Percentiles rank a stretch among this genome's conserved stretches.
Conservation (phyloP, 2,888 invertebrate species). For the Baccha elongata region DNA sequence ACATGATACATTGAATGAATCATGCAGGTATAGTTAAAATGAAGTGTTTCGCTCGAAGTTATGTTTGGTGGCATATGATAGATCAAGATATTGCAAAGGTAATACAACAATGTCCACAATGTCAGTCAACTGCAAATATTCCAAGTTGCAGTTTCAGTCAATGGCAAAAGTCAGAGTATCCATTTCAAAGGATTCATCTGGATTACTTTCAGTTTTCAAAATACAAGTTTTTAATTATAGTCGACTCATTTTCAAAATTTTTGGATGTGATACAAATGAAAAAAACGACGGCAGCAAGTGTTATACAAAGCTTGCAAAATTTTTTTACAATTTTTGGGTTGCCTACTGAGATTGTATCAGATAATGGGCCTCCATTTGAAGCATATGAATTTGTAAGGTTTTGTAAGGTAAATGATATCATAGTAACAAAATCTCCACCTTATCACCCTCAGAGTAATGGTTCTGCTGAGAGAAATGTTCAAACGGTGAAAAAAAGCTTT, state of each 20-base stretch:
- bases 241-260: slow-evolving; percentile 3
- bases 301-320: slow-evolving; percentile 53
- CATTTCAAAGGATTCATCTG: slow-evolving; percentile 18
- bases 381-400: slow-evolving; percentile 25
- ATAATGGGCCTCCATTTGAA: slow-evolving; percentile 74
- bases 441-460: no score
- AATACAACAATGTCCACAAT: slow-evolving; percentile 4
- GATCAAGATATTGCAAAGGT: slow-evolving; percentile 5
- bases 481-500: no score
- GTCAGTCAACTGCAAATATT: slow-evolving; percentile 12
- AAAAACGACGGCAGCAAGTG: neutral
- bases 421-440: slow-evolving; percentile 69
- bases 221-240: slow-evolving; percentile 8
- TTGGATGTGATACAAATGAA: neutral
- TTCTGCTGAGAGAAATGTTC: no score
- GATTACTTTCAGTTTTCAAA: slow-evolving; percentile 6
- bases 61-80: slow-evolving; percentile 18
- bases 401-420: slow-evolving; percentile 44
- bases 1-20: neutral
- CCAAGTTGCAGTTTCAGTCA: neutral
- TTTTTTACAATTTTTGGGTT: slow-evolving; percentile 74
- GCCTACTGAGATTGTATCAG: slow-evolving; percentile 33
- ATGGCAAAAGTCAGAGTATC: slow-evolving; percentile 8
- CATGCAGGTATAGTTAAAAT: no score
- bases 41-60: neutral